Percentiles rank a stretch among this genome's conserved stretches.
Evolutionary conservation across 2,113 vertebrate species (phyloP).

Genomic region (Regulus satrapa): DNA sequence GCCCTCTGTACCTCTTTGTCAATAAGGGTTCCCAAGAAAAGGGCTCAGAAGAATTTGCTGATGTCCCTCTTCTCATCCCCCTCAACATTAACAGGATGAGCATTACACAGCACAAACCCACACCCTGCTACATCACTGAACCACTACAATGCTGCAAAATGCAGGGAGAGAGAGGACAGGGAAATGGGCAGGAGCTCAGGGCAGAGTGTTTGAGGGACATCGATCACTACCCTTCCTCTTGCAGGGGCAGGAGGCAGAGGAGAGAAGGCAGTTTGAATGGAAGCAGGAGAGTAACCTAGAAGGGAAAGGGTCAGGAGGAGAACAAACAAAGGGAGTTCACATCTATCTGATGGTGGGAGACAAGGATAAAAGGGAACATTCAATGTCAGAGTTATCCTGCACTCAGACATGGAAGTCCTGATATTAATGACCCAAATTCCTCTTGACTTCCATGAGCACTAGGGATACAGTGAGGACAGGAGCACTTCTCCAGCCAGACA

Average conservation of each 20-base stretch:
- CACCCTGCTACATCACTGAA: neutral
- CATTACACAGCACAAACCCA: neutral
- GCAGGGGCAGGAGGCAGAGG: neutral
- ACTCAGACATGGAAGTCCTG: slow-evolving; percentile 16
- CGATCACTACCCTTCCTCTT: neutral
- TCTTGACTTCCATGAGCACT: neutral
- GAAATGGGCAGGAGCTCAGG: neutral
- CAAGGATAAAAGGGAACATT: neutral
- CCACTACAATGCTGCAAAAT: neutral
- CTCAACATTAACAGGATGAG: neutral
- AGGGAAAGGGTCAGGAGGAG: neutral
- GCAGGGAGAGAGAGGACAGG: neutral
- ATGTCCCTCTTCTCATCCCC: neutral
- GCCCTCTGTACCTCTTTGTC: neutral
- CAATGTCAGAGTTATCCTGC: neutral
- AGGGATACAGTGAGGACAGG: neutral
- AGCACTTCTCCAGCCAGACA: neutral
- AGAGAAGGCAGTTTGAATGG: neutral
- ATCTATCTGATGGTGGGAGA: neutral
- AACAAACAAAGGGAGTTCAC: neutral
- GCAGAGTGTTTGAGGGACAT: neutral
- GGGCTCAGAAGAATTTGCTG: neutral
- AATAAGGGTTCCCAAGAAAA: neutral
- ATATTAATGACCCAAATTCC: neutral
- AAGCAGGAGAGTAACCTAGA: neutral